Conservation (phyloP, 2,888 invertebrate genomes). For the Timema podura region DNA sequence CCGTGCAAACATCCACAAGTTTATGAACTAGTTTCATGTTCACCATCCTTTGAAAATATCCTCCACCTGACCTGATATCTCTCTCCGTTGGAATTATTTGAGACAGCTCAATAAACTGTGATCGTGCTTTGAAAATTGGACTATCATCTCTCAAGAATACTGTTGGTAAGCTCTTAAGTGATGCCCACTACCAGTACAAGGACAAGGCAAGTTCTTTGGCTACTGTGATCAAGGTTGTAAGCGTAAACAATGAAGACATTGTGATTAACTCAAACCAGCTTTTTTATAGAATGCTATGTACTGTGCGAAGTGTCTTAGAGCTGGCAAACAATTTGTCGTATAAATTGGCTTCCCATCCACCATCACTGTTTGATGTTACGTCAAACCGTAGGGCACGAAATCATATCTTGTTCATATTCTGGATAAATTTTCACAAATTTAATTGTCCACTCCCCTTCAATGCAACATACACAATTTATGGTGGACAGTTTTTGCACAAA, state of each 20-base stretch:
- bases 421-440: neutral
- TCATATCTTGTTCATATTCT: slow-evolving; percentile 8
- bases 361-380: slow-evolving; percentile 1
- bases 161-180: neutral
- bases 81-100: slow-evolving; percentile 1
- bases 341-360: neutral
- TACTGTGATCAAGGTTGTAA: neutral
- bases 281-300: neutral
- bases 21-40: slow-evolving; percentile 5
- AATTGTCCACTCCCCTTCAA: neutral
- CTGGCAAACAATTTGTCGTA: neutral
- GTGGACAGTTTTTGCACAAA: neutral
- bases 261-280: slow-evolving; percentile 4
- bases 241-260: slow-evolving; percentile 8
- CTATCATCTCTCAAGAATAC: neutral
- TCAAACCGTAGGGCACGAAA: neutral
- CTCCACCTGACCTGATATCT: neutral
- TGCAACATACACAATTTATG: slow-evolving; percentile 3
- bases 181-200: neutral
- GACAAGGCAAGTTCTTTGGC: slow-evolving; percentile 5
- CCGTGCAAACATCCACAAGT: neutral
- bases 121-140: neutral
- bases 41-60: slow-evolving; percentile 2
- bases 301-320: neutral
- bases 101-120: slow-evolving; percentile 6